Evolutionary conservation across 2,888 invertebrate species (phyloP).

Genomic region (Axea sp.): DNA sequence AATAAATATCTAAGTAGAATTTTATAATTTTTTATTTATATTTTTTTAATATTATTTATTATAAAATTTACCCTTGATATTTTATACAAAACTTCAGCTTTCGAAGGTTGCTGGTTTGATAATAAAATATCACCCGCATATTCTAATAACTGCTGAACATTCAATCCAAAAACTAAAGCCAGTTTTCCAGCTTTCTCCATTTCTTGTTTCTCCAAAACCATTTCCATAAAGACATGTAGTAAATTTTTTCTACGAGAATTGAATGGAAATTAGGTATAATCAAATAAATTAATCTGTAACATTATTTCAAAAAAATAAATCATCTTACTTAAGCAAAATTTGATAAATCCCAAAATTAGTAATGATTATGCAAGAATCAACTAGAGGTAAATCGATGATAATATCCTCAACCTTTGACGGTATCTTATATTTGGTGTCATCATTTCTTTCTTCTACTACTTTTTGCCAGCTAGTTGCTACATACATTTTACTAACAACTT

Average conservation of each 20-base stretch:
- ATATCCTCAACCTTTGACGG: conserved; percentile 80
- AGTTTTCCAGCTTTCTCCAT: conserved; percentile 82
- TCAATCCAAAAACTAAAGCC: conserved; percentile 82
- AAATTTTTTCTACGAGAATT: conserved; percentile 76
- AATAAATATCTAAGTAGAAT: neutral
- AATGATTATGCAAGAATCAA: conserved; percentile 83
- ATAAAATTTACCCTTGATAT: conserved; percentile 84
- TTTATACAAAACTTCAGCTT: conserved; percentile 90
- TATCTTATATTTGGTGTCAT: conserved; percentile 75
- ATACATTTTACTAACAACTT: conserved; percentile 80
- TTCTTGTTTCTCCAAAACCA: conserved; percentile 81
- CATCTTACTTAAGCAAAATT: conserved; percentile 81
- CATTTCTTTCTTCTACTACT: conserved; percentile 63
- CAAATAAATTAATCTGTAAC: neutral
- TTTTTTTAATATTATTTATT: no score
- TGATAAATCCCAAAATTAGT: conserved; percentile 83
- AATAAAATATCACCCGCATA: conserved; percentile 91
- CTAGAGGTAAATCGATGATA: conserved; percentile 79
- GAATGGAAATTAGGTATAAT: conserved; percentile 3
- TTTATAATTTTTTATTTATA: no score
- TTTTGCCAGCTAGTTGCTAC: conserved; percentile 77
- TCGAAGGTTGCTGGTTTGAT: conserved; percentile 86
- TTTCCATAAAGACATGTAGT: conserved; percentile 81
- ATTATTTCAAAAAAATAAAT: neutral
- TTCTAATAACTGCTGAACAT: conserved; percentile 85